A percentile compares a stretch with the other conserved stretches of the same genome.
Conservation (phyloP, 2,113 vertebrate species). For the Hippocampus abdominalis region DNA sequence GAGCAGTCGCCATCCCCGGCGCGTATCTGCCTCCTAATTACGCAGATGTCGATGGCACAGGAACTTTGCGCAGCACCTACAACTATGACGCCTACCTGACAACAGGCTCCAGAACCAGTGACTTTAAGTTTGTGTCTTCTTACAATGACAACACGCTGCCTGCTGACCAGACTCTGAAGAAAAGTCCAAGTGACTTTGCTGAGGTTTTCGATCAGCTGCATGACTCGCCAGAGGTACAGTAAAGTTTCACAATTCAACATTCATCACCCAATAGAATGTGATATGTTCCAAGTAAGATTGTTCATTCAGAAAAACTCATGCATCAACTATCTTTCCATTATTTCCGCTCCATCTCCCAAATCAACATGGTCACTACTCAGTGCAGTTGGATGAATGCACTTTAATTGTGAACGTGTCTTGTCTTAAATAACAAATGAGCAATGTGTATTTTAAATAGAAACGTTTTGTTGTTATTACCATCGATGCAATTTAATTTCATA, state of each 20-base stretch:
- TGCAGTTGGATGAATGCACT: neutral
- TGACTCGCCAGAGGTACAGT: neutral
- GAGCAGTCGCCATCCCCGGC: too few species aligned
- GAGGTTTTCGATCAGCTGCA: conserved; percentile 18
- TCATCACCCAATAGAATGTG: neutral
- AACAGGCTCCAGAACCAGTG: conserved; percentile 43
- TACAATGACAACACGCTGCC: conserved; percentile 54
- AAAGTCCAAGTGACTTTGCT: conserved; percentile 37
- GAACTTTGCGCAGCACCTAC: too few species aligned
- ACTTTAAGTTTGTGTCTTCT: conserved; percentile 56
- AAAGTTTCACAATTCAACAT: neutral
- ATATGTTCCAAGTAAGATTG: neutral
- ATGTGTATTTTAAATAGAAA: too few species aligned
- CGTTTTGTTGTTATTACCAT: too few species aligned
- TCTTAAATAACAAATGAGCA: neutral
- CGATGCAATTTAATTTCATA: too few species aligned
- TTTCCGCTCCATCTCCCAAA: neutral
- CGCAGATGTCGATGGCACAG: too few species aligned
- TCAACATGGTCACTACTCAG: neutral
- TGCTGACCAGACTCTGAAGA: conserved; percentile 36
- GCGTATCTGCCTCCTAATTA: too few species aligned
- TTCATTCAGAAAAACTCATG: neutral
- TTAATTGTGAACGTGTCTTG: neutral
- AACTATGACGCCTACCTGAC: too few species aligned
- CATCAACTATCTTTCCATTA: neutral